Evolutionary conservation across 92 coral and sea anemone species (phyloP).

Genomic region (Palythoa caribaeorum): DNA sequence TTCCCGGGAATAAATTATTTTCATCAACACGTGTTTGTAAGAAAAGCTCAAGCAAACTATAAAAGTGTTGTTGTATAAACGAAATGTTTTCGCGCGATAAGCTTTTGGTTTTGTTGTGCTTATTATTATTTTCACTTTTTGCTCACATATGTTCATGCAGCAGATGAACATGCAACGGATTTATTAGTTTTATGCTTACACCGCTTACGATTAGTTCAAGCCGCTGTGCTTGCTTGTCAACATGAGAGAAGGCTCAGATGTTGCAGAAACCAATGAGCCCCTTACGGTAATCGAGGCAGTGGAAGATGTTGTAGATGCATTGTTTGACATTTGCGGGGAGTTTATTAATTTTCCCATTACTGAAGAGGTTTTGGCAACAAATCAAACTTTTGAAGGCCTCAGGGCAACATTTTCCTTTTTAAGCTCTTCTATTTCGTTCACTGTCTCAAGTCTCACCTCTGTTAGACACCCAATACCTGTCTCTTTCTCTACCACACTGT

Average conservation of each 20-base stretch:
- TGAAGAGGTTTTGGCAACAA: slow-evolving; percentile 20
- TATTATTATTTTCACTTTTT: slow-evolving; percentile 24
- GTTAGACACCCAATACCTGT: slow-evolving; percentile 39
- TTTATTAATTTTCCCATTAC: slow-evolving; percentile 37
- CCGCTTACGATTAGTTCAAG: slow-evolving; percentile 28
- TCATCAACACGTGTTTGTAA: slow-evolving; percentile 12
- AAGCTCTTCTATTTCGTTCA: slow-evolving; percentile 21
- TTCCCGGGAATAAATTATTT: slow-evolving; percentile 30
- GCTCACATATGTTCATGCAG: slow-evolving; percentile 18
- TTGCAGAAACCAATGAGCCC: neutral
- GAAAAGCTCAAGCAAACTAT: slow-evolving; percentile 35
- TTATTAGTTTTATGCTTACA: slow-evolving; percentile 27
- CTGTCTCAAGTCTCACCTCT: slow-evolving; percentile 18
- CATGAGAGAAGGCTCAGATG: slow-evolving; percentile 19
- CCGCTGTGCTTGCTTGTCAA: slow-evolving; percentile 27
- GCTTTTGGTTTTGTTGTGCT: slow-evolving; percentile 35
- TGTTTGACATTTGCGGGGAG: too few species aligned
- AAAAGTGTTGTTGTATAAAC: slow-evolving; percentile 18
- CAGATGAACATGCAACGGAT: slow-evolving; percentile 29
- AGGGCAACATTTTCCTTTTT: slow-evolving; percentile 46
- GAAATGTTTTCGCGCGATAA: slow-evolving; percentile 34
- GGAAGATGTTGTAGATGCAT: slow-evolving; percentile 20
- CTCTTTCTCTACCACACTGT: slow-evolving; percentile 19
- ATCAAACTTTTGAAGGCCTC: slow-evolving; percentile 29
- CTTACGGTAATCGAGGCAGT: slow-evolving; percentile 36